A percentile compares a stretch with the other conserved stretches of the same genome.
Evolutionary conservation across 1,140 invertebrate genomes (phyloP).

Genomic region (Arion vulgaris): DNA sequence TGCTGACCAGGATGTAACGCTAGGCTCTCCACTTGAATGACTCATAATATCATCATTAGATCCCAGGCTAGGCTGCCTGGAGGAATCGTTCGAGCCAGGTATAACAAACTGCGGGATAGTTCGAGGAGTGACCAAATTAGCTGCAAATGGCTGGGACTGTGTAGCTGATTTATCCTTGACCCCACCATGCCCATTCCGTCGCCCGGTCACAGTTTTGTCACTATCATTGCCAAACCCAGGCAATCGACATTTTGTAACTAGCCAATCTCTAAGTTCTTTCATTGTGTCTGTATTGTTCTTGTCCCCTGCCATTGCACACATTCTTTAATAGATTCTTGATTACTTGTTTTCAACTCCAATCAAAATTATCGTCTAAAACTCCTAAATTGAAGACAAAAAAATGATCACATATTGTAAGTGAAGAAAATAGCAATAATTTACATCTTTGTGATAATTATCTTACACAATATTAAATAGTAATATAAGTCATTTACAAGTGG

Average conservation of each 20-base stretch:
- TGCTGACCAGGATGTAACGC: slow-evolving; percentile 48
- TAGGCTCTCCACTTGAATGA: slow-evolving; percentile 47
- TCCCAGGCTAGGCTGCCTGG: slow-evolving; percentile 55
- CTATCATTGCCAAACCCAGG: slow-evolving; percentile 39
- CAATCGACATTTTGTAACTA: slow-evolving; percentile 60
- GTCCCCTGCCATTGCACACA: slow-evolving; percentile 24
- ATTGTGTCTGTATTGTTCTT: slow-evolving; percentile 56
- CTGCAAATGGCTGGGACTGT: slow-evolving; percentile 27
- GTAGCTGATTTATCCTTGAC: slow-evolving; percentile 5
- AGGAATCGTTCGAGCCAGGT: slow-evolving; percentile 62
- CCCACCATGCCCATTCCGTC: neutral
- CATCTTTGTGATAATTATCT: too few species aligned
- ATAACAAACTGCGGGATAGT: slow-evolving; percentile 68
- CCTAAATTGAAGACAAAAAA: too few species aligned
- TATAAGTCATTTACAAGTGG: too few species aligned
- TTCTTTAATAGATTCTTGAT: neutral
- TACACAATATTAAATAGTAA: too few species aligned
- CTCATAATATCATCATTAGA: slow-evolving; percentile 55
- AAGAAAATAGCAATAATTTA: too few species aligned
- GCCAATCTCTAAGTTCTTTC: slow-evolving; percentile 63
- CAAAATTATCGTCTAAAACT: too few species aligned
- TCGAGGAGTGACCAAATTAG: slow-evolving; percentile 57
- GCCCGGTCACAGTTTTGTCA: neutral
- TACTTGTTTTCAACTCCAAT: neutral
- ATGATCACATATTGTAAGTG: too few species aligned